These are phyloP conservation scores for Holothuria leucospilota DNA, from an alignment of 53 echinoderm and acorn worm genomes.

Conservation along the genomic window DNA sequence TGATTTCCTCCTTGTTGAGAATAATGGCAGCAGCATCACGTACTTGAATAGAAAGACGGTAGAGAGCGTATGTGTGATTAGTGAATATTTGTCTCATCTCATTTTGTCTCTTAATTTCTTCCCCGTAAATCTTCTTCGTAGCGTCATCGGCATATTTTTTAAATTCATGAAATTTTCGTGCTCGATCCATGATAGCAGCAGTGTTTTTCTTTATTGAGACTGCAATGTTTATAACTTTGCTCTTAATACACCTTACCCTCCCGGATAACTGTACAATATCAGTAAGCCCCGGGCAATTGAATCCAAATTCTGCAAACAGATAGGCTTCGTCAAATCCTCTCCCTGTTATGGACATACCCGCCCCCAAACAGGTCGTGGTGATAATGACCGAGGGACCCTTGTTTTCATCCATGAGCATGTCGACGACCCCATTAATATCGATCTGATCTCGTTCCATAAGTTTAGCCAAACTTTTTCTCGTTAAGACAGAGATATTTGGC, in stretches of 20 bases:
- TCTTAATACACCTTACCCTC: not conserved
- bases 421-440: too few species aligned
- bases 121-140: too few species aligned
- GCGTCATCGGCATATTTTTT: too few species aligned
- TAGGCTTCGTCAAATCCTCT: not conserved
- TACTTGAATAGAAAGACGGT: not conserved
- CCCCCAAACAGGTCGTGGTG: not conserved
- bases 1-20: not conserved
- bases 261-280: not conserved
- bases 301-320: not conserved
- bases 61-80: not conserved
- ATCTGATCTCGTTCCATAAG: too few species aligned
- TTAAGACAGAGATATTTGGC: not conserved
- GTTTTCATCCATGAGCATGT: too few species aligned
- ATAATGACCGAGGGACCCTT: not conserved
- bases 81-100: not conserved
- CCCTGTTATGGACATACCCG: not conserved
- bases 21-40: not conserved
- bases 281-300: not conserved
- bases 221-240: too few species aligned
- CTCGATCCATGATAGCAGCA: too few species aligned
- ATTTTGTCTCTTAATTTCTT: not conserved
- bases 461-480: not conserved
- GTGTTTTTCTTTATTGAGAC: too few species aligned
- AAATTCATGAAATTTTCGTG: too few species aligned